A percentile compares a stretch with the other conserved stretches of the same genome.
Evolutionary conservation across 1,140 invertebrate species (phyloP).

Genomic region (Tribolium madens): DNA sequence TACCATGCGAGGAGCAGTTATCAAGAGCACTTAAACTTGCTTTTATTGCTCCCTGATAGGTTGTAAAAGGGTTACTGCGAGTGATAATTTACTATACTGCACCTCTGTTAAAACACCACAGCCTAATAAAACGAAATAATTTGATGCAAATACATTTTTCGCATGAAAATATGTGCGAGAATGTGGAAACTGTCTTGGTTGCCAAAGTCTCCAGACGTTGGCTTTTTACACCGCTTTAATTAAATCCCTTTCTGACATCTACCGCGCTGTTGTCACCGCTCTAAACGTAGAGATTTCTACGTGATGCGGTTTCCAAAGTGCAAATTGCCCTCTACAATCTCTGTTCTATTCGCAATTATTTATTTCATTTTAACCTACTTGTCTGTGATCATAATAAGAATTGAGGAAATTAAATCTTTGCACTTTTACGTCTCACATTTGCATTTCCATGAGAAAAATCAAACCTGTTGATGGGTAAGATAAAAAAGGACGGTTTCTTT

Average conservation of each 20-base stretch:
- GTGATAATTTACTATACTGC: constrained; percentile 58
- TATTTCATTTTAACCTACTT: constrained; percentile 58
- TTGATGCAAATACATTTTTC: constrained; percentile 27
- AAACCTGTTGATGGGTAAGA: constrained; percentile 39
- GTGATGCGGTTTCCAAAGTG: constrained; percentile 65
- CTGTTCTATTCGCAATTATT: constrained; percentile 56
- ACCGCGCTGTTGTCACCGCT: constrained; percentile 64
- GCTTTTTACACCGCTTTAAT: constrained; percentile 65
- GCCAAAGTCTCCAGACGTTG: constrained; percentile 54
- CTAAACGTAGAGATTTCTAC: constrained; percentile 65
- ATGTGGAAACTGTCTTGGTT: constrained; percentile 19
- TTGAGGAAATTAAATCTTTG: constrained; percentile 33
- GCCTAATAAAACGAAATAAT: constrained; percentile 18
- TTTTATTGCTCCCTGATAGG: constrained; percentile 64
- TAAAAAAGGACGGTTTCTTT: constrained; percentile 44
- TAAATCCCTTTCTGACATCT: constrained; percentile 66
- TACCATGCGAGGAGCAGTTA: constrained; percentile 57
- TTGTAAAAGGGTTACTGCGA: constrained; percentile 63
- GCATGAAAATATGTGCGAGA: neutral
- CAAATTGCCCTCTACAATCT: constrained; percentile 63
- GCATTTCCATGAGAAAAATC: constrained; percentile 41
- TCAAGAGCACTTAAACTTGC: constrained; percentile 62
- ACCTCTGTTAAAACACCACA: constrained; percentile 45
- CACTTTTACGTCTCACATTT: constrained; percentile 48
- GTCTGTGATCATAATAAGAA: constrained; percentile 41